These are phyloP conservation scores for Theonella swinhoei DNA, from an alignment of 37 sponge, comb jelly and placozoan species.

Conservation along the genomic window DNA sequence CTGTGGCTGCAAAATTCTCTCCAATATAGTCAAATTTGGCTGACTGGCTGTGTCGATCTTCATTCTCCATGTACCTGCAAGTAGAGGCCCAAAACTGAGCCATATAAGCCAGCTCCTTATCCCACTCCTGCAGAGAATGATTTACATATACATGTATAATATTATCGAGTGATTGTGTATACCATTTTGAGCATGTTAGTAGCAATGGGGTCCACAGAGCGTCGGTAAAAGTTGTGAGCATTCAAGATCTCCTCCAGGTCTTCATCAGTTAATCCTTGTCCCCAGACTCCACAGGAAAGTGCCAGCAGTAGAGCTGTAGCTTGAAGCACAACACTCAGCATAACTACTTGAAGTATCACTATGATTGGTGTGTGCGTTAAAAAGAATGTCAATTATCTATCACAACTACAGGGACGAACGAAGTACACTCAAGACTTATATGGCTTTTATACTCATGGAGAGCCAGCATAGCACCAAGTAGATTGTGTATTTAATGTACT, in stretches of 20 bases:
- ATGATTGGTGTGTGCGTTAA: background rate
- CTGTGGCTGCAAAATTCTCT: background rate
- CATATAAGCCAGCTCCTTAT: conserved; percentile 53
- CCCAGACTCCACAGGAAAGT: background rate
- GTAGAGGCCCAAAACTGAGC: conserved; percentile 51
- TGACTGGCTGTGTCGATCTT: conserved; percentile 29
- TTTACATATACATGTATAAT: no score
- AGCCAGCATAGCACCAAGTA: no score
- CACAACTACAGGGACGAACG: no score
- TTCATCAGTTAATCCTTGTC: background rate
- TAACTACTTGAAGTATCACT: background rate
- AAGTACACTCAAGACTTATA: no score
- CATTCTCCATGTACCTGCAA: conserved; percentile 37
- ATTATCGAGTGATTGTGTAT: background rate
- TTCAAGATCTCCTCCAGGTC: background rate
- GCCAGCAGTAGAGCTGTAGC: background rate
- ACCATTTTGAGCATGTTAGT: background rate
- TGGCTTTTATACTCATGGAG: no score
- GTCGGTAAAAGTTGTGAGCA: background rate
- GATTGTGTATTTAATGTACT: no score
- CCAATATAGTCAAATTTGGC: conserved; percentile 27
- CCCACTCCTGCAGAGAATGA: conserved; percentile 46
- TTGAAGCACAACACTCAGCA: background rate
- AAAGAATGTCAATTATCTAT: background rate
- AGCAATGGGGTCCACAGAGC: background rate